Base-by-base conservation (phyloP, 2,797 vertebrate genomes). In the Cryptoprocta ferox region DNA sequence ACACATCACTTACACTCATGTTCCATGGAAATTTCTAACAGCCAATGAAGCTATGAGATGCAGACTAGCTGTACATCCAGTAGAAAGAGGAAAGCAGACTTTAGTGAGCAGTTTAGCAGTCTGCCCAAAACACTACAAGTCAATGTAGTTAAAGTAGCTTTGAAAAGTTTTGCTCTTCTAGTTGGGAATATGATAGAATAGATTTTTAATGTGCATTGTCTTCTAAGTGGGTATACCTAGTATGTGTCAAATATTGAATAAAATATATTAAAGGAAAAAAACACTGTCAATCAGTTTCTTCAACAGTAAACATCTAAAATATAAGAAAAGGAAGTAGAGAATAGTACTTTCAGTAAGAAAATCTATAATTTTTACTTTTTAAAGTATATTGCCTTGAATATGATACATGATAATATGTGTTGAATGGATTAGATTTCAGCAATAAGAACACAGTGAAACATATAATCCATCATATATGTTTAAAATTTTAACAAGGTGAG, bases 351-450 rank as follows among this genome's bases (percentile, higher is more conserved):
- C 32, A 63, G 9, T 32, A 94, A 96, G 79, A 61, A 84, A n/a
- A 83, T 63, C 9, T 53, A 16, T 53, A 24, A 13, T 68, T 91
- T 95, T 75, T 45, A 37, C 37, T 53, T 91, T 91, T 63, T 56
- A 63, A 94, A 70, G 11, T 50, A 75, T 93, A 53, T 35, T n/a
- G 7, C 18, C 37, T 95, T 96, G 21, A 91, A 37, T 83, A 37
- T 42, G 70, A 85, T 37, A 45, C 9, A 63, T 68, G 4, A 66
- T 80, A 28, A 79, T 80, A 5, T 87, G 73, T 86, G 2, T 76
- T 70, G 5, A 70, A 32, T 92, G 15, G 13, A 63, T 83, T 97
- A 48, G 32, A 81, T 85, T 94, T 94, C 37, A 85, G 19, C 84
- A 75, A 65, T 48, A 76, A 45, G 1, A 82, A 39, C 21, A 80